phyloP scores from a whole-genome alignment of 2,888 invertebrate species.

The Muschampia plurimacula region DNA sequence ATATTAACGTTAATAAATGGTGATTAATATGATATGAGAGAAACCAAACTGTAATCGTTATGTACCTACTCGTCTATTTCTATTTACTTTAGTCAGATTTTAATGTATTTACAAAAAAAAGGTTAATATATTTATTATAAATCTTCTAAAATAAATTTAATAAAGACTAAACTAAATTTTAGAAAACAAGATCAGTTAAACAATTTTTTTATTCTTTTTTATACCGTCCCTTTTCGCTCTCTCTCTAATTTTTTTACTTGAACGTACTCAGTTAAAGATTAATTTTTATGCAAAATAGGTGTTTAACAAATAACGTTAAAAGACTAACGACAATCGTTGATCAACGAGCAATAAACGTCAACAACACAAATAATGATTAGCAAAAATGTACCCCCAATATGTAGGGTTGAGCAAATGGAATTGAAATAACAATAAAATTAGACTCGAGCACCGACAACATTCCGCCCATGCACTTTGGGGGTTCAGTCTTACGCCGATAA shows the following conservation, averaged over 20 bases:
- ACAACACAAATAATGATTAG: conserved; percentile 61
- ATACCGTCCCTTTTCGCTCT: too few relatives aligned
- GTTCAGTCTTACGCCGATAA: conserved; percentile 58
- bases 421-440: conserved; percentile 75
- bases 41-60: too few relatives aligned
- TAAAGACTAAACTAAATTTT: too few relatives aligned
- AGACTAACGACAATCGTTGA: conserved; percentile 50
- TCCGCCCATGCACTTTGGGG: conserved; percentile 68
- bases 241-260: too few relatives aligned
- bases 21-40: too few relatives aligned
- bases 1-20: background rate
- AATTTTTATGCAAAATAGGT: conserved; percentile 24
- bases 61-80: too few relatives aligned
- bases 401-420: conserved; percentile 60
- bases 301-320: conserved; percentile 43
- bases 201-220: too few relatives aligned
- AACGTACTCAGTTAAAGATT: background rate
- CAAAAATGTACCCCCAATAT: conserved; percentile 51
- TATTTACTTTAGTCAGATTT: too few relatives aligned
- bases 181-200: too few relatives aligned
- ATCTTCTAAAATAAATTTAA: too few relatives aligned
- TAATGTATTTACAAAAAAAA: too few relatives aligned
- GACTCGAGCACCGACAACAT: conserved; percentile 63
- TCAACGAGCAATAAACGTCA: conserved; percentile 56
- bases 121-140: too few relatives aligned